phyloP scores from a whole-genome alignment of 2,888 invertebrate genomes.

The Dolomedes plantarius region DNA sequence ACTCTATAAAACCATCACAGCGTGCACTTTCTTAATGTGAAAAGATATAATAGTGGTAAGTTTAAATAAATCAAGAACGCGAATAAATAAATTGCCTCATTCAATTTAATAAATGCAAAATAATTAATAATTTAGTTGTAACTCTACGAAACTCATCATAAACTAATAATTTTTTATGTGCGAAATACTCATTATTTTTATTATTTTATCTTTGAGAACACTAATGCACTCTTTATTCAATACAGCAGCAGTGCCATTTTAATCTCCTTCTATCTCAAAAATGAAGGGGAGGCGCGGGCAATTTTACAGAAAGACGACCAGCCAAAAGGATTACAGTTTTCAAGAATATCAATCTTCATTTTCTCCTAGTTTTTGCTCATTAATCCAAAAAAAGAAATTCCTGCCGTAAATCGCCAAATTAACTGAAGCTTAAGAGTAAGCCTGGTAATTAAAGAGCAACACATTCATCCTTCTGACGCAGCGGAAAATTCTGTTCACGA shows the following conservation, averaged over 20 bases:
- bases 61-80: too few relatives aligned
- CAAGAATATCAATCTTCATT: conserved; percentile 65
- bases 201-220: not conserved
- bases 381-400: conserved; percentile 41
- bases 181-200: not conserved
- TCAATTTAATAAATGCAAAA: not conserved
- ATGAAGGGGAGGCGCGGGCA: conserved; percentile 46
- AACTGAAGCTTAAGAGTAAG: conserved; percentile 64
- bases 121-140: not conserved
- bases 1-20: too few relatives aligned
- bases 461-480: conserved; percentile 43
- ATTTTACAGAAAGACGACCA: conserved; percentile 45
- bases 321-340: conserved; percentile 45
- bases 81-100: not conserved
- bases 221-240: not conserved
- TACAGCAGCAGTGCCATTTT: conserved; percentile 20
- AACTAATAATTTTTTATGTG: not conserved
- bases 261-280: conserved; percentile 38
- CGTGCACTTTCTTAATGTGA: too few relatives aligned
- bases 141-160: not conserved
- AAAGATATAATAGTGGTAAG: too few relatives aligned
- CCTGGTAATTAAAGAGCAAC: conserved; percentile 54
- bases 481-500: not conserved
- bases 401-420: conserved; percentile 60
- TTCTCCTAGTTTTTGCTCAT: conserved; percentile 32